Conservation (phyloP, 2,797 vertebrate genomes). For the Neosilurus mollespiculum region DNA sequence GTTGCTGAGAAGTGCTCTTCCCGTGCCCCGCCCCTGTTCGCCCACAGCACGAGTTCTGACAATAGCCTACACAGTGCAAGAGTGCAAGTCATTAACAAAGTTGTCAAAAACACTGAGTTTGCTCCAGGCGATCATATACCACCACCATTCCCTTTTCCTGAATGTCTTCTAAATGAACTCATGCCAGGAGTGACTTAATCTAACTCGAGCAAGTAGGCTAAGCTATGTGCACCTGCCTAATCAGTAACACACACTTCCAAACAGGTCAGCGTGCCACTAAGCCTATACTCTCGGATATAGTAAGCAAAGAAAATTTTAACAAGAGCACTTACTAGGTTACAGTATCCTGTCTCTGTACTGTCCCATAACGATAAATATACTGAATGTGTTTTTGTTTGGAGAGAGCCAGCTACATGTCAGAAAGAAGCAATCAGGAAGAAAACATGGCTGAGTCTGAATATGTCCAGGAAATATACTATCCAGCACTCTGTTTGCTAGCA, state of each 20-base stretch:
- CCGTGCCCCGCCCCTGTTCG: background rate
- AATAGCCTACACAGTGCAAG: background rate
- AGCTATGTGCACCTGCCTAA: background rate
- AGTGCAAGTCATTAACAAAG: constrained; percentile 1
- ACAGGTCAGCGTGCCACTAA: background rate
- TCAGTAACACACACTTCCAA: background rate
- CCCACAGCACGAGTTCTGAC: constrained; percentile 1
- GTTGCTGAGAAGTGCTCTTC: background rate
- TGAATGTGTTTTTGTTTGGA: background rate
- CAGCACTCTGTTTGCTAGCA: too few species aligned
- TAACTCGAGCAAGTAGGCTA: background rate
- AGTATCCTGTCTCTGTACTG: background rate
- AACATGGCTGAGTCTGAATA: too few species aligned
- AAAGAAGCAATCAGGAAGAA: background rate
- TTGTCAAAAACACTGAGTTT: background rate
- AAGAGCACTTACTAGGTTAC: background rate
- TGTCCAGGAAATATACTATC: too few species aligned
- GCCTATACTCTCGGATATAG: too few species aligned
- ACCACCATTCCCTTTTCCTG: background rate
- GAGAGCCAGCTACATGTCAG: background rate
- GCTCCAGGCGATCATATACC: background rate
- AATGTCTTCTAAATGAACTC: background rate
- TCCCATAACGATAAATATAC: background rate
- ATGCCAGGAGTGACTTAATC: constrained; percentile 3
- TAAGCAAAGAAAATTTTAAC: background rate